These are phyloP conservation scores for Dryobota labecula DNA, from an alignment of 2,888 invertebrate genomes.

Conservation along the genomic window DNA sequence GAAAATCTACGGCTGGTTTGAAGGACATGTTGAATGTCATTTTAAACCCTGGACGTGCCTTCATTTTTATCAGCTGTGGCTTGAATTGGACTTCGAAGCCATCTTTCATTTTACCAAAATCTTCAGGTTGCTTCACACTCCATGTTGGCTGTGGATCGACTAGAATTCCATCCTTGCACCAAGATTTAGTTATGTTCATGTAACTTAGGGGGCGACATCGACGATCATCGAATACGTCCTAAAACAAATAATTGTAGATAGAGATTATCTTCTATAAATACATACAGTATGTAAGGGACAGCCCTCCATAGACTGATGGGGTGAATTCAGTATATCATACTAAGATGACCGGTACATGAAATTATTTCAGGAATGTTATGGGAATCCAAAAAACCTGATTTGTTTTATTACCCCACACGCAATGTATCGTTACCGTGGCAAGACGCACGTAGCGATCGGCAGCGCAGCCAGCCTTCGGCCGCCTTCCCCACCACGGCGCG, in stretches of 20 bases:
- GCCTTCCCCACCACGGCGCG: too few relatives aligned
- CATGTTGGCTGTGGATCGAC: slow-evolving; percentile 57
- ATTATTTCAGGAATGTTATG: too few relatives aligned
- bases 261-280: too few relatives aligned
- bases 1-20: slow-evolving; percentile 93
- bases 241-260: slow-evolving; percentile 37
- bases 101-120: slow-evolving; percentile 52
- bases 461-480: too few relatives aligned
- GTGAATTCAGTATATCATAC: too few relatives aligned
- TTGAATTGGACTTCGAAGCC: slow-evolving; percentile 83
- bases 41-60: slow-evolving; percentile 85
- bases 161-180: slow-evolving; percentile 68
- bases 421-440: too few relatives aligned
- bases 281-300: too few relatives aligned
- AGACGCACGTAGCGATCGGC: too few relatives aligned
- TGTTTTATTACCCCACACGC: too few relatives aligned
- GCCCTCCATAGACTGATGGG: too few relatives aligned
- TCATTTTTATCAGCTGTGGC: slow-evolving; percentile 89
- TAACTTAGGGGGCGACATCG: slow-evolving; percentile 71
- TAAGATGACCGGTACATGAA: too few relatives aligned
- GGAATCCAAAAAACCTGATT: too few relatives aligned
- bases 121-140: not conserved
- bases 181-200: slow-evolving; percentile 48
- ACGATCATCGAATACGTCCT: slow-evolving; percentile 59
- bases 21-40: slow-evolving; percentile 85